Conservation (phyloP, 2,888 invertebrate genomes). For the Buathra laborator region DNA sequence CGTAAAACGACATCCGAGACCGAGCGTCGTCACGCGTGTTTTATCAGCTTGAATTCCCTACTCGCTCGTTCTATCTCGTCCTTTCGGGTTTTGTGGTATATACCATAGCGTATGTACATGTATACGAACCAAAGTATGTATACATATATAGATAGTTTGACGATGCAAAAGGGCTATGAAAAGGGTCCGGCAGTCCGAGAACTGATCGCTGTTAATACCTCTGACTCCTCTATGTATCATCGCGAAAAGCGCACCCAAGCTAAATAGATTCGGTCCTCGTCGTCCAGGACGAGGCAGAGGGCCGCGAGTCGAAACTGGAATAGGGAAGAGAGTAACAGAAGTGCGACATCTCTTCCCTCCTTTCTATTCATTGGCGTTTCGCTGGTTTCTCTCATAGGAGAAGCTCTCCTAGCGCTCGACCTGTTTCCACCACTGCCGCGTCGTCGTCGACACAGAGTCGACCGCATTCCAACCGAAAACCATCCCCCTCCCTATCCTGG, state of each 20-base stretch:
- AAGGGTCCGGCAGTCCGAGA: constrained; percentile 12
- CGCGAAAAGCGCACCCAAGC: constrained; percentile 12
- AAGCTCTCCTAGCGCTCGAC: constrained; percentile 58
- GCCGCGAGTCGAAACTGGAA: not conserved
- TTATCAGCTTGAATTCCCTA: constrained; percentile 31
- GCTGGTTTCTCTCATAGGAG: constrained; percentile 52
- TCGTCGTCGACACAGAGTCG: constrained; percentile 62
- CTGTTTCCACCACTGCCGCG: constrained; percentile 62
- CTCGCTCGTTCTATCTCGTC: not conserved
- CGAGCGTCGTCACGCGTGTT: constrained; percentile 22
- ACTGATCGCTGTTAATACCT: constrained; percentile 24
- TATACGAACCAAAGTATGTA: too few relatives aligned
- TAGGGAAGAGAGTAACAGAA: constrained; percentile 21
- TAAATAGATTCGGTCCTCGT: constrained; percentile 39
- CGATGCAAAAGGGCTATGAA: constrained; percentile 13
- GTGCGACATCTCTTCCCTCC: constrained; percentile 31
- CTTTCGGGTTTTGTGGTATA: not conserved
- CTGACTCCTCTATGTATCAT: not conserved
- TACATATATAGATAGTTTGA: not conserved
- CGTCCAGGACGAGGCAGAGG: constrained; percentile 7
- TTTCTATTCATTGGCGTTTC: constrained; percentile 64
- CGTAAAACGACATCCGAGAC: constrained; percentile 19
- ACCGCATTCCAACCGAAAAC: constrained; percentile 67
- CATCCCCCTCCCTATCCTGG: constrained; percentile 30
- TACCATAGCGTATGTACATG: too few relatives aligned